Evolutionary conservation across 2,797 vertebrate species (phyloP).

Genomic region (Sebastes iracundus): DNA sequence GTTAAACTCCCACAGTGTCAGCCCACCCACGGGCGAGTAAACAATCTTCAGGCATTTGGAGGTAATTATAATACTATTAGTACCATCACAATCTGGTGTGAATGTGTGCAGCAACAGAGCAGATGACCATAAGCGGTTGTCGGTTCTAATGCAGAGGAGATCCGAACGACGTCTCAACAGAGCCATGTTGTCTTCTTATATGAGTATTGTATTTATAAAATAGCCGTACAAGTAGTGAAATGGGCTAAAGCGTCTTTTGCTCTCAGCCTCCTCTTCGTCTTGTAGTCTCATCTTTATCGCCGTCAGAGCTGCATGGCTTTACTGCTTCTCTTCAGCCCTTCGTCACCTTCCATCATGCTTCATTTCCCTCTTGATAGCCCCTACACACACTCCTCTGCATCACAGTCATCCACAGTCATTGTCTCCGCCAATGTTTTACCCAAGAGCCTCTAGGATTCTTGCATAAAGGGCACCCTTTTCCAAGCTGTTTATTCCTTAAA

Average conservation of each 20-base stretch:
- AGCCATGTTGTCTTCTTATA: not conserved
- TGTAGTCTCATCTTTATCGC: not conserved
- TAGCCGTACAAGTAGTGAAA: not conserved
- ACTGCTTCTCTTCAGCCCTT: slow-evolving; percentile 29
- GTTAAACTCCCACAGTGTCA: slow-evolving; percentile 39
- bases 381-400: slow-evolving; percentile 1
- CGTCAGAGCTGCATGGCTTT: not conserved
- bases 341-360: slow-evolving; percentile 37
- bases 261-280: not conserved
- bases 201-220: not conserved
- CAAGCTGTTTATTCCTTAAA: not conserved
- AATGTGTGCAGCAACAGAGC: slow-evolving; percentile 55
- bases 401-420: slow-evolving; percentile 10
- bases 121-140: slow-evolving; percentile 67
- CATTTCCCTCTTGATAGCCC: slow-evolving; percentile 29
- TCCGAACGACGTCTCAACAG: slow-evolving; percentile 33
- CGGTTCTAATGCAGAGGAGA: slow-evolving; percentile 42
- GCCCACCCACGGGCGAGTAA: slow-evolving; percentile 45
- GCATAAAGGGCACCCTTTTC: not conserved
- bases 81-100: slow-evolving; percentile 48
- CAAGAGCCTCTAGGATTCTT: not conserved
- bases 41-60: slow-evolving; percentile 51
- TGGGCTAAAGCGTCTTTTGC: not conserved
- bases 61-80: slow-evolving; percentile 53
- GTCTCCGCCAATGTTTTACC: not conserved